A percentile compares a stretch with the other conserved stretches of the same genome.
phyloP scores from a whole-genome alignment of 2,888 invertebrate species.

The Leptopilina syphax region DNA sequence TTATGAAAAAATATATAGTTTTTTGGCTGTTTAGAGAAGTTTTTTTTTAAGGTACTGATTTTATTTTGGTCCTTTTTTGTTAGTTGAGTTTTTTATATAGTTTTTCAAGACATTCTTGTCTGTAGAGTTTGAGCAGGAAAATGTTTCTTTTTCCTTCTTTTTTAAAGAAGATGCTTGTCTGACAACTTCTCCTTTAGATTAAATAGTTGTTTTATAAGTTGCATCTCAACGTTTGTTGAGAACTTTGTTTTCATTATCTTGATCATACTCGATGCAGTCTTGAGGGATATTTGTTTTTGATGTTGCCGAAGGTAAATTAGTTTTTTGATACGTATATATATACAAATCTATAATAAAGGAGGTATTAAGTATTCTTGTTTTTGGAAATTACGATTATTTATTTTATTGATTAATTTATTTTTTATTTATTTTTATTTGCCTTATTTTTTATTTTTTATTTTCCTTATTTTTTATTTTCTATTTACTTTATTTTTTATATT shows the following conservation, averaged over 20 bases:
- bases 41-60: not conserved
- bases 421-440: too few relatives aligned
- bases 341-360: not conserved
- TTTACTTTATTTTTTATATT: too few relatives aligned
- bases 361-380: too few relatives aligned
- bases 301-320: not conserved
- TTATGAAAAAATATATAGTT: too few relatives aligned
- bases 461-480: too few relatives aligned
- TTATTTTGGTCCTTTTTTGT: conserved; percentile 15
- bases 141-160: not conserved
- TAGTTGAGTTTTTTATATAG: not conserved
- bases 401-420: too few relatives aligned
- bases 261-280: not conserved
- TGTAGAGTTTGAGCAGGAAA: not conserved
- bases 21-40: too few relatives aligned
- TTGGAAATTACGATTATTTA: too few relatives aligned
- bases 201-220: conserved; percentile 16
- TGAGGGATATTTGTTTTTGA: not conserved
- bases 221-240: not conserved
- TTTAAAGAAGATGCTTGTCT: not conserved
- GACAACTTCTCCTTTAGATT: not conserved
- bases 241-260: conserved; percentile 24
- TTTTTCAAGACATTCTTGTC: too few relatives aligned
- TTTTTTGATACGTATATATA: not conserved
- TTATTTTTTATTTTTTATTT: too few relatives aligned